A percentile compares a stretch with the other conserved stretches of the same genome.
These are phyloP conservation scores for Protonemura montana DNA, from an alignment of 2,888 invertebrate genomes.

Conservation along the genomic window DNA sequence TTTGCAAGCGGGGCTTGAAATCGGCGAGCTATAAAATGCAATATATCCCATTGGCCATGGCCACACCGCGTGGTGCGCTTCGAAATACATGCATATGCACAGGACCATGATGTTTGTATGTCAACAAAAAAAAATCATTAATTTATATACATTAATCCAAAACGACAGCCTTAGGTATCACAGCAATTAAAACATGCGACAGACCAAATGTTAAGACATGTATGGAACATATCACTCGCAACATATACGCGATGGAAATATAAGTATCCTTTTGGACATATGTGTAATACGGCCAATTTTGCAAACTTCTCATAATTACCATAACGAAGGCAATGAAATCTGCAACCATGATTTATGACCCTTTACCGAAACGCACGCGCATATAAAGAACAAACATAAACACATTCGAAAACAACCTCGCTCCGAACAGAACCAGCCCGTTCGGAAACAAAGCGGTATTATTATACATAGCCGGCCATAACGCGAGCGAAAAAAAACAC, in stretches of 20 bases:
- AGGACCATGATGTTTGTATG: background rate
- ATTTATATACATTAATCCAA: background rate
- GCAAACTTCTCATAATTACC: conserved; percentile 7
- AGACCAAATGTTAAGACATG: background rate
- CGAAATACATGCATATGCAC: background rate
- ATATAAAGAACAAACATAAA: background rate
- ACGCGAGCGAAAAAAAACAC: background rate
- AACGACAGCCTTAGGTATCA: background rate
- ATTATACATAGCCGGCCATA: background rate
- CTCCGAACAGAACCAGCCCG: background rate
- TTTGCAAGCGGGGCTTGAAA: background rate
- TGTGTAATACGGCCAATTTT: background rate
- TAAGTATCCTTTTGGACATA: background rate
- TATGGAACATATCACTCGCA: background rate
- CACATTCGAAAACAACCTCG: background rate
- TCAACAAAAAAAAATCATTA: background rate
- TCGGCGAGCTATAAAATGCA: background rate
- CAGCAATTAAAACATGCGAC: background rate
- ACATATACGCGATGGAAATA: background rate
- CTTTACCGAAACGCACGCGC: background rate
- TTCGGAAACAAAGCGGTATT: background rate
- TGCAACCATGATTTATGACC: background rate
- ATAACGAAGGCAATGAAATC: background rate
- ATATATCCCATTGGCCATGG: background rate
- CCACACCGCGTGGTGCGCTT: background rate